Percentiles rank a stretch among this genome's conserved stretches.
Conservation (phyloP, 2,888 invertebrate genomes). For the Cosmopolites sordidus region DNA sequence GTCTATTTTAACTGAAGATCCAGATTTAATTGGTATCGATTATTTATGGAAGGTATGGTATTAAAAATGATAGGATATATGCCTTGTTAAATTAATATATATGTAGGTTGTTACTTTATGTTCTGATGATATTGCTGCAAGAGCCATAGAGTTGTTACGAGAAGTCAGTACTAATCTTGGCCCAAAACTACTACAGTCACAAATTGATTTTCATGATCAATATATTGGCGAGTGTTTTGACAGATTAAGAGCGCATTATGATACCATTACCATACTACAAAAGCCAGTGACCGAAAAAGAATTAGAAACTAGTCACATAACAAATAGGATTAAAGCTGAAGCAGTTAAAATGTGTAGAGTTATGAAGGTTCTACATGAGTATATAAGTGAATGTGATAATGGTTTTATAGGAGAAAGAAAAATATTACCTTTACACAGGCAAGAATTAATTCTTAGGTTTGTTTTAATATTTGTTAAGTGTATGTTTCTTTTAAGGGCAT, state of each 20-base stretch:
- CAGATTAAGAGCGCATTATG: constrained; percentile 79
- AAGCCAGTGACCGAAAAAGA: constrained; percentile 53
- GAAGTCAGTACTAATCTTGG: constrained; percentile 94
- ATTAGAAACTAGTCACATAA: constrained; percentile 48
- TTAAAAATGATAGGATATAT: too few relatives aligned
- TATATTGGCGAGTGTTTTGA: constrained; percentile 91
- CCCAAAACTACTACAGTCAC: constrained; percentile 72
- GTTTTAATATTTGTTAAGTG: background rate
- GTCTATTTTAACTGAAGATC: constrained; percentile 84
- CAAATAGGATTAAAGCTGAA: constrained; percentile 58
- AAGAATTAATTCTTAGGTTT: background rate
- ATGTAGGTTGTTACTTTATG: constrained; percentile 68
- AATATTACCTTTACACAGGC: constrained; percentile 74
- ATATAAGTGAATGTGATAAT: constrained; percentile 91
- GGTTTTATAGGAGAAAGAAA: constrained; percentile 83
- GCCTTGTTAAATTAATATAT: too few relatives aligned
- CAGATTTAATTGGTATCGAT: constrained; percentile 92
- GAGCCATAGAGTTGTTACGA: constrained; percentile 86
- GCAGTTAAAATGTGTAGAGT: constrained; percentile 88
- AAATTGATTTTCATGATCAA: constrained; percentile 82
- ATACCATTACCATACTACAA: constrained; percentile 67
- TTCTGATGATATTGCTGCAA: constrained; percentile 86
- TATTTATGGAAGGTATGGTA: constrained; percentile 74
- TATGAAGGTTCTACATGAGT: constrained; percentile 90
- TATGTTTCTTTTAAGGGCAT: constrained; percentile 58